Evolutionary conservation across 1,140 invertebrate genomes (phyloP), one percentile per base, ranked within the genome.

Genomic region (Danaus melanippus): DNA sequence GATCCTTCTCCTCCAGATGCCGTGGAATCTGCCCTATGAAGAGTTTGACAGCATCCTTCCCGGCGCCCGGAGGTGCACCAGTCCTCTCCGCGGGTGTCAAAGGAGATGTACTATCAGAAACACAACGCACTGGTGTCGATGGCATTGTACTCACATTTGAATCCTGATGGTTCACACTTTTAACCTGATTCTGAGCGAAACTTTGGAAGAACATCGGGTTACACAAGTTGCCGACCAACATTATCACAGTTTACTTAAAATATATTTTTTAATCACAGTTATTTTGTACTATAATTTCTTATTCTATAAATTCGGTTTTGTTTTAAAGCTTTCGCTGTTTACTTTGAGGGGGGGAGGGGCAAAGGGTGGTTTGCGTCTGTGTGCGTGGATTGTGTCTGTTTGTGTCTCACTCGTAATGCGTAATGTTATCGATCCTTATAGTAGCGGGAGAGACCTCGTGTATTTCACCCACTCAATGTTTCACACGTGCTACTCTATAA

Each of bases 11-110:
- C 66, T 96, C 94, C 15, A 97, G 86, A 86, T 96, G 94, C 50
- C 96, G 87, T 1, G 96, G 96, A 62, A 98, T 97, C 85, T 98
- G 95, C n/a, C 95, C 95, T 42, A 97, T 93, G 81, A 97, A 97
- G 40, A 97, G 88, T 84, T 97, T 97, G 46, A 96, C 91, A 12
- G 94, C 92, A 60, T 90, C 89, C 56, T 86, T 87, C 7, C 87
- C 84, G 12, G 86, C 86, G 2, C 79, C 84, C 0, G 81, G 81
- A 2, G 81, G 81, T 17, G 79, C 84, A 10, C 84, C 84, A 4
- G 84, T 84, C 5, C 76, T 64, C 64, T 84, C 83, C 1, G 86
- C 81, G 8, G 74, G 78, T 1, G 84, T 85, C 46, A 72, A 42
- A 0, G 64, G 67, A 0, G 71, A 71, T 9, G 60, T 53, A 9